A percentile compares a stretch with the other conserved stretches of the same genome.
Conservation (phyloP, 2,797 vertebrate species). For the Gymnopithys bicolor region DNA sequence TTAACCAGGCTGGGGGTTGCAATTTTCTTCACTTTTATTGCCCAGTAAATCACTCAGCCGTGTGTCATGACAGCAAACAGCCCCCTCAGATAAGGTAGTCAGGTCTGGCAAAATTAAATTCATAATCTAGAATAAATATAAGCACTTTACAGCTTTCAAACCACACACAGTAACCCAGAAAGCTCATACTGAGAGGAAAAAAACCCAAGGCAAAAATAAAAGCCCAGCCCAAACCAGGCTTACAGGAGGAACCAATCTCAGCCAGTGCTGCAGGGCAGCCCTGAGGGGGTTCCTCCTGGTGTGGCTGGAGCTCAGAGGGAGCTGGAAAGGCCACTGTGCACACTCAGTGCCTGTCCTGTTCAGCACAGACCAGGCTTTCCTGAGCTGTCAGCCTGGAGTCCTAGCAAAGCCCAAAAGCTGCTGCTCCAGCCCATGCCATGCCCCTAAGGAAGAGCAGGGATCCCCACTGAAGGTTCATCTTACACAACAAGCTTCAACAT, state of each 20-base stretch:
- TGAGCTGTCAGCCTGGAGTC: neutral
- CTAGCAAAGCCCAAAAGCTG: neutral
- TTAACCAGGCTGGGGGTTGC: neutral
- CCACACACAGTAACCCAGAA: neutral
- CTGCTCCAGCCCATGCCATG: neutral
- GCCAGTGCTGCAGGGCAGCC: neutral
- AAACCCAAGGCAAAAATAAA: too few relatives aligned
- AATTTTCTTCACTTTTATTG: neutral
- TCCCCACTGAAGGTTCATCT: neutral
- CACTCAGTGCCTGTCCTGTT: fast-evolving
- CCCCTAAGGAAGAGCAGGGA: neutral
- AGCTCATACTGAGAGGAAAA: fast-evolving
- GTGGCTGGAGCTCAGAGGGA: neutral
- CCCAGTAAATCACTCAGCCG: neutral
- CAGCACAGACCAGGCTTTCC: neutral
- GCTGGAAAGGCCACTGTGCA: neutral
- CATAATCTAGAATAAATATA: neutral
- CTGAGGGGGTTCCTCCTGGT: neutral
- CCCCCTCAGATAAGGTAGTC: neutral
- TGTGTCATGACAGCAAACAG: neutral
- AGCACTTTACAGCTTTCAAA: neutral
- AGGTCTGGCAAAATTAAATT: neutral
- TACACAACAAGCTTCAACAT: neutral
- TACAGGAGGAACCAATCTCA: fast-evolving
- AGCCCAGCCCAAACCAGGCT: neutral